phyloP scores from a whole-genome alignment of 2,113 vertebrate genomes.

The Panurus biarmicus region DNA sequence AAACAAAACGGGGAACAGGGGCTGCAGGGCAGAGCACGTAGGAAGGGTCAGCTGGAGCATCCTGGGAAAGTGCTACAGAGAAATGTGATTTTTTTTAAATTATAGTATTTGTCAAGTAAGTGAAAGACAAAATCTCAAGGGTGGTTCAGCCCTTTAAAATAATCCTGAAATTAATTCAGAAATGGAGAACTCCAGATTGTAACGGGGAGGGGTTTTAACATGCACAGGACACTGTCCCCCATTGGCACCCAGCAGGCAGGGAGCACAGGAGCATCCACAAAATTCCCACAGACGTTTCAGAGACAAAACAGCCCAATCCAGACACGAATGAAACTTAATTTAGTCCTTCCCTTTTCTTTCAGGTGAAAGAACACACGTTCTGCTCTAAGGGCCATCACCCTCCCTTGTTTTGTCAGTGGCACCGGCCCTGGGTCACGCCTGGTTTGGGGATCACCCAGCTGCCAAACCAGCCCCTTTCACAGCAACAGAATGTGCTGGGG shows the following conservation, averaged over 20 bases:
- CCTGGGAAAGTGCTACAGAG: background rate
- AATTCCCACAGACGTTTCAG: background rate
- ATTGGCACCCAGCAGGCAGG: background rate
- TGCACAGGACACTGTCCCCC: background rate
- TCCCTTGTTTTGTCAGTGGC: background rate
- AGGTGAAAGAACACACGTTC: background rate
- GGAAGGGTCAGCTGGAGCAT: background rate
- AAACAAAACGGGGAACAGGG: background rate
- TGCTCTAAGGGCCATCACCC: background rate
- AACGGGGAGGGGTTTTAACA: background rate
- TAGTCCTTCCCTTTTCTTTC: background rate
- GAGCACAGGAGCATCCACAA: background rate
- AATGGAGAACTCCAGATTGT: background rate
- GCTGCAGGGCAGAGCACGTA: background rate
- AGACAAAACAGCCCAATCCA: background rate
- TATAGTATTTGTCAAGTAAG: background rate
- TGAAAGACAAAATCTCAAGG: background rate
- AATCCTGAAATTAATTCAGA: background rate
- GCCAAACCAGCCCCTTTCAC: background rate
- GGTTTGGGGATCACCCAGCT: background rate
- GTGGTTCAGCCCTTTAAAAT: background rate
- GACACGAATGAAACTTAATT: background rate
- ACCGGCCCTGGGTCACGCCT: fast-evolving
- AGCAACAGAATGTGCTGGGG: background rate
- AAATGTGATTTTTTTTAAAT: background rate